phyloP scores from a whole-genome alignment of 2,888 invertebrate species.

The Brenthis daphne region DNA sequence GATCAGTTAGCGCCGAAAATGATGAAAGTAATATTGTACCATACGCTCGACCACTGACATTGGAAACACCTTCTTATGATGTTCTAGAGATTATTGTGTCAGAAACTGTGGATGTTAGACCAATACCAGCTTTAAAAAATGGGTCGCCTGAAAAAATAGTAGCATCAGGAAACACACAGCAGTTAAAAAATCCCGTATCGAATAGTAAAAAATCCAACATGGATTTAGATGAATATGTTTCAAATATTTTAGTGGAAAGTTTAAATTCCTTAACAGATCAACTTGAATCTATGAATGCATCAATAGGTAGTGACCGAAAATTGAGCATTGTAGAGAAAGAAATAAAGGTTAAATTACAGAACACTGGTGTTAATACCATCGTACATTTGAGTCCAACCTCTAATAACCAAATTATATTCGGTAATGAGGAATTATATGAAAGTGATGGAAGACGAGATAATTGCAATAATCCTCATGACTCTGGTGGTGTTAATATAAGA shows the following conservation, averaged over 20 bases:
- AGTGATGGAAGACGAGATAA: slow-evolving; percentile 49
- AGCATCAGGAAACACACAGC: slow-evolving; percentile 19
- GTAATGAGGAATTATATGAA: slow-evolving; percentile 70
- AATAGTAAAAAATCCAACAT: slow-evolving; percentile 47
- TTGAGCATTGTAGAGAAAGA: slow-evolving; percentile 76
- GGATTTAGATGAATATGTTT: slow-evolving; percentile 77
- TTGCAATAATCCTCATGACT: slow-evolving; percentile 49
- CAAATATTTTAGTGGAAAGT: slow-evolving; percentile 77
- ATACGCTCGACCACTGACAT: slow-evolving; percentile 49
- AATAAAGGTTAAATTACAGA: slow-evolving; percentile 76
- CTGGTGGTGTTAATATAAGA: slow-evolving; percentile 48
- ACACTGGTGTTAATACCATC: slow-evolving; percentile 74
- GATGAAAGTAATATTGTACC: slow-evolving; percentile 52
- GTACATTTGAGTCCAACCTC: slow-evolving; percentile 77
- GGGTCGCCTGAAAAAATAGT: slow-evolving; percentile 38
- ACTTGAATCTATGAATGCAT: slow-evolving; percentile 69
- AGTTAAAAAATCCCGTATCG: slow-evolving; percentile 39
- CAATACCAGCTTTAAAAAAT: slow-evolving; percentile 42
- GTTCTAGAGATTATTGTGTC: slow-evolving; percentile 74
- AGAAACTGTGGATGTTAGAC: slow-evolving; percentile 57
- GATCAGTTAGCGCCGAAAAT: slow-evolving; percentile 48
- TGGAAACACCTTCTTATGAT: slow-evolving; percentile 61
- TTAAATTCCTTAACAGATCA: slow-evolving; percentile 75
- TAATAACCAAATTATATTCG: slow-evolving; percentile 76
- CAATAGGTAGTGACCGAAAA: slow-evolving; percentile 63